These are phyloP conservation scores for Antheraea pernyi DNA, from an alignment of 1,140 invertebrate species.

Conservation along the genomic window DNA sequence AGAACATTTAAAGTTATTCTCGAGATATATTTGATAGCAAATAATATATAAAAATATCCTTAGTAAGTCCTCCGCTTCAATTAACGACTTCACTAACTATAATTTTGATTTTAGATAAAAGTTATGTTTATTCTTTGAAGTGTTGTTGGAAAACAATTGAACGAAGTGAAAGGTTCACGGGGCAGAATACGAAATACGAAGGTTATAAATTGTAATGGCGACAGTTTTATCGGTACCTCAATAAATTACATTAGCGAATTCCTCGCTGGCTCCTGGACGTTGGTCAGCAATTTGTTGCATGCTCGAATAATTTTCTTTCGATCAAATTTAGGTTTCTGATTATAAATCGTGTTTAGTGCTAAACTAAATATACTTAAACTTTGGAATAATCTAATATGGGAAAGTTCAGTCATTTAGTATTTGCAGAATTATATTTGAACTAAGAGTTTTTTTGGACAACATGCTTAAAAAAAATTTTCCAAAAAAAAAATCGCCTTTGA, in stretches of 20 bases:
- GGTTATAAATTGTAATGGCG: conserved; percentile 51
- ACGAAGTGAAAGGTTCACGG: conserved; percentile 22
- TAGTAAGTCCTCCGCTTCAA: too few relatives aligned
- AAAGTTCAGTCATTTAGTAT: too few relatives aligned
- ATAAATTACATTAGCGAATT: conserved; percentile 60
- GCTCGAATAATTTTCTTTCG: conserved; percentile 14
- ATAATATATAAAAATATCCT: too few relatives aligned
- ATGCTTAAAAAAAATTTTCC: too few relatives aligned
- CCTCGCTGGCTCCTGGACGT: conserved; percentile 18
- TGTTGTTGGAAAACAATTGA: conserved; percentile 14
- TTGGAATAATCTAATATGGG: neutral
- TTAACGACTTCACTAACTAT: too few relatives aligned
- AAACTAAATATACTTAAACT: neutral
- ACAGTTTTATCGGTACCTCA: conserved; percentile 60
- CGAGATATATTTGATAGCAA: too few relatives aligned
- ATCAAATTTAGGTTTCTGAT: conserved; percentile 13
- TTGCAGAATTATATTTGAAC: too few relatives aligned
- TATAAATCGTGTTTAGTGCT: neutral
- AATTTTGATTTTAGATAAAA: neutral
- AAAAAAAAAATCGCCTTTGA: too few relatives aligned
- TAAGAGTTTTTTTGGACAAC: too few relatives aligned
- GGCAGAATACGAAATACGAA: conserved; percentile 33
- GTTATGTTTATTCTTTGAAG: neutral
- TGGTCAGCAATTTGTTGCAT: conserved; percentile 22
- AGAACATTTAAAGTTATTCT: too few relatives aligned